phyloP scores from a whole-genome alignment of 2,113 vertebrate genomes.

The Grus americana region DNA sequence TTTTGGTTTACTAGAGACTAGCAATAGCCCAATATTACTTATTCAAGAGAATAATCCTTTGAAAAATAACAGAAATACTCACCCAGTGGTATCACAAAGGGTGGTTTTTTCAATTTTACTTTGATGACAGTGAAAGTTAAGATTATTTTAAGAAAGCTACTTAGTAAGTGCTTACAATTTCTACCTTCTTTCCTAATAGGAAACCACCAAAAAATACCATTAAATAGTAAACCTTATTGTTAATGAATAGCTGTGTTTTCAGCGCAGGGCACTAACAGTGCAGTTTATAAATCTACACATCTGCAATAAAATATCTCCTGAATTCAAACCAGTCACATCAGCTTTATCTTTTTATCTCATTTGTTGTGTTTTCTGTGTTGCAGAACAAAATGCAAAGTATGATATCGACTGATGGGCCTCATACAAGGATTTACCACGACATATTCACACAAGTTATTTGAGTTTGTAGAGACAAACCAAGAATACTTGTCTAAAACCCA shows the following conservation, averaged over 20 bases:
- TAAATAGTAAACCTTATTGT: neutral
- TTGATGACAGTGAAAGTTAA: neutral
- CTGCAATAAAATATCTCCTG: neutral
- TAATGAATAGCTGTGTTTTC: neutral
- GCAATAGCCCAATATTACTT: neutral
- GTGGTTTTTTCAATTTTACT: neutral
- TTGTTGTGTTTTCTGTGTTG: neutral
- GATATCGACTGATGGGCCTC: neutral
- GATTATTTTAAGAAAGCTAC: neutral
- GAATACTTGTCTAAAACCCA: neutral
- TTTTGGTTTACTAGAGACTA: neutral
- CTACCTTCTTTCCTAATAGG: neutral
- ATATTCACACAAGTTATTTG: neutral
- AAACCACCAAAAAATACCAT: neutral
- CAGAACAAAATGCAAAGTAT: neutral
- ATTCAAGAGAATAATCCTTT: neutral
- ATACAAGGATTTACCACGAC: rapidly evolving
- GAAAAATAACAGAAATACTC: neutral
- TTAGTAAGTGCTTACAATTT: neutral
- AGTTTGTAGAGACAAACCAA: neutral
- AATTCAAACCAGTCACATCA: neutral
- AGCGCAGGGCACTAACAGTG: neutral
- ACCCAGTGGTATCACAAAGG: neutral
- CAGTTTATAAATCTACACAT: neutral
- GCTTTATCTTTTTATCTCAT: neutral